Conservation (phyloP, 2,797 vertebrate species). For the Steatocranus sp. region DNA sequence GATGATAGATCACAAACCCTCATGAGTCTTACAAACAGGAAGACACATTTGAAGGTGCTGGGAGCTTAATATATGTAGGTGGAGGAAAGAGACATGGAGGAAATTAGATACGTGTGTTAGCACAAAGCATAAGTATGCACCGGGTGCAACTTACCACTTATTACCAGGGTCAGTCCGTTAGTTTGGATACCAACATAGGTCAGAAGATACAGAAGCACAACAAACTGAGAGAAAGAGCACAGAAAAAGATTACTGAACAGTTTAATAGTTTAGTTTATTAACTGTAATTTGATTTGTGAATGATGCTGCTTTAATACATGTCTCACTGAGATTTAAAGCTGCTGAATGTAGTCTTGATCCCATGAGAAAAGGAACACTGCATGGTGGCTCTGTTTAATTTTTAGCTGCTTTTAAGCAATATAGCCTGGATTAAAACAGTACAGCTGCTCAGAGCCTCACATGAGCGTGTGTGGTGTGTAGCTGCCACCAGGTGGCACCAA, state of each 20-base stretch:
- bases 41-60: not conserved
- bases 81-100: not conserved
- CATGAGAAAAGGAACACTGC: not conserved
- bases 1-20: not conserved
- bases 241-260: not conserved
- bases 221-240: conserved; percentile 72
- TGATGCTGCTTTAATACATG: not conserved
- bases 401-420: not conserved
- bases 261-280: not conserved
- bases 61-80: not conserved
- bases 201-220: conserved; percentile 85
- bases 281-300: not conserved
- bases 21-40: not conserved
- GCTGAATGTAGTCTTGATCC: not conserved
- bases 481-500: not conserved
- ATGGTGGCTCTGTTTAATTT: not conserved
- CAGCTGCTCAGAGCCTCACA: not conserved
- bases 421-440: not conserved
- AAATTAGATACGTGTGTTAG: not conserved
- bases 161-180: conserved; percentile 87
- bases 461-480: not conserved
- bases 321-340: not conserved
- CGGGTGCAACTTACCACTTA: conserved; percentile 73
- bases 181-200: conserved; percentile 81
- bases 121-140: not conserved